phyloP scores from a whole-genome alignment of 2,888 invertebrate species.

The Nomada ruficornis region DNA sequence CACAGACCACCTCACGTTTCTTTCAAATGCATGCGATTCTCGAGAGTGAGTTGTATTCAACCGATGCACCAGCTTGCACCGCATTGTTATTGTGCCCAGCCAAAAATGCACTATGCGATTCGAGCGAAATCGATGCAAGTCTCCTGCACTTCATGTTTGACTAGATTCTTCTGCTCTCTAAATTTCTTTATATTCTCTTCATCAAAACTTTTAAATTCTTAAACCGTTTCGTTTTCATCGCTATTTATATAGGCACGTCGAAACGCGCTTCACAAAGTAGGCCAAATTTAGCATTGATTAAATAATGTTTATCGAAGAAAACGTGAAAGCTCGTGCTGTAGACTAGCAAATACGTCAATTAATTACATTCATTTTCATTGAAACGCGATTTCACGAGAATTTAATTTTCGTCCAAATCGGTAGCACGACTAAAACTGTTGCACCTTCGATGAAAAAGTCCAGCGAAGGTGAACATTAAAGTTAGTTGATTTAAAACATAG shows the following conservation, averaged over 20 bases:
- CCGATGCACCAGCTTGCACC: slow-evolving; percentile 63
- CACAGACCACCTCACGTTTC: slow-evolving; percentile 20
- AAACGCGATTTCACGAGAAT: neutral
- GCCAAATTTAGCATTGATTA: no score
- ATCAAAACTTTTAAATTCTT: neutral
- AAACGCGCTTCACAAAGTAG: neutral
- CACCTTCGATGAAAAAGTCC: slow-evolving; percentile 3
- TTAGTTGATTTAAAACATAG: slow-evolving; percentile 16
- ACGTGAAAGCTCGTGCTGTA: slow-evolving; percentile 40
- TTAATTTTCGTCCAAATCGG: neutral
- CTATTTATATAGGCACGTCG: slow-evolving; percentile 19
- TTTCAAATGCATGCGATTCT: slow-evolving; percentile 59
- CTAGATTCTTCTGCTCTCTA: neutral
- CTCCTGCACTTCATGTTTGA: neutral
- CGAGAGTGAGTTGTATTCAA: slow-evolving; percentile 33
- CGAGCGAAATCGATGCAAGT: slow-evolving; percentile 20
- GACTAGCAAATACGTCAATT: slow-evolving; percentile 30
- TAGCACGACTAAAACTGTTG: neutral
- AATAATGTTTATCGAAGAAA: neutral
- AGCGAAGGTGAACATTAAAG: slow-evolving; percentile 24
- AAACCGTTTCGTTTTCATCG: neutral
- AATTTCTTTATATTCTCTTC: neutral
- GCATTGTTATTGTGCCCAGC: slow-evolving; percentile 30
- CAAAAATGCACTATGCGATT: slow-evolving; percentile 24
- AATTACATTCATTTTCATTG: neutral